Percentiles rank a stretch among this genome's conserved stretches.
These are phyloP conservation scores for Centroberyx gerrardi DNA, from an alignment of 2,797 vertebrate genomes.

Conservation along the genomic window DNA sequence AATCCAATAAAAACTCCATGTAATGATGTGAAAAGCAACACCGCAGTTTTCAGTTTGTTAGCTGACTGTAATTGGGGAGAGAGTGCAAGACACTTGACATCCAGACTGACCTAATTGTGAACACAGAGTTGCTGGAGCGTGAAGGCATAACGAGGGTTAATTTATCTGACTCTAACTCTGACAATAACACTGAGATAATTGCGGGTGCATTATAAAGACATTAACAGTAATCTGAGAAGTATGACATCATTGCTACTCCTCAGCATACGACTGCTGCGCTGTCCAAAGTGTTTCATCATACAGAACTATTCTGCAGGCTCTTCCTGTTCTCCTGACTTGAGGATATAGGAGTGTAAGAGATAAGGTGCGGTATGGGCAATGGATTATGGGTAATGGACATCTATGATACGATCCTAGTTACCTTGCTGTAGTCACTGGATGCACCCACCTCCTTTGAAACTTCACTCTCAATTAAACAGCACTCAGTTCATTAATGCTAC, in stretches of 20 bases:
- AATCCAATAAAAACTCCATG: constrained; percentile 40
- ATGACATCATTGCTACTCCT: constrained; percentile 37
- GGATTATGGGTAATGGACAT: neutral
- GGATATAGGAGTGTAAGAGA: neutral
- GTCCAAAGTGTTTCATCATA: constrained; percentile 10
- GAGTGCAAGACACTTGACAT: constrained; percentile 13
- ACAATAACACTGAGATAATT: constrained; percentile 47
- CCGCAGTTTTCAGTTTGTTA: constrained; percentile 12
- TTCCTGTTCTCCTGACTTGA: neutral
- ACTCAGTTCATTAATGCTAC: neutral
- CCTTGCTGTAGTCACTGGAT: too few species aligned
- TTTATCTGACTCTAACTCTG: constrained; percentile 28
- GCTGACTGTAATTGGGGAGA: constrained; percentile 6
- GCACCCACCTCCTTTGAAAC: too few species aligned
- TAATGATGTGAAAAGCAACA: constrained; percentile 39
- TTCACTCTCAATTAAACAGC: neutral
- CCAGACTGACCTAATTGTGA: constrained; percentile 35
- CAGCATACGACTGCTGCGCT: constrained; percentile 13
- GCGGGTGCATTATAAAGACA: constrained; percentile 47
- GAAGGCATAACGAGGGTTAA: constrained; percentile 24
- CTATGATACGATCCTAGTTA: neutral
- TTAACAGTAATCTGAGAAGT: constrained; percentile 44
- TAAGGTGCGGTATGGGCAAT: neutral
- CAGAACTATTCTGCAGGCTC: neutral
- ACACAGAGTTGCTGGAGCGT: constrained; percentile 15